These are phyloP conservation scores for Ferrisia virgata DNA, from an alignment of 2,888 invertebrate species.

Conservation along the genomic window DNA sequence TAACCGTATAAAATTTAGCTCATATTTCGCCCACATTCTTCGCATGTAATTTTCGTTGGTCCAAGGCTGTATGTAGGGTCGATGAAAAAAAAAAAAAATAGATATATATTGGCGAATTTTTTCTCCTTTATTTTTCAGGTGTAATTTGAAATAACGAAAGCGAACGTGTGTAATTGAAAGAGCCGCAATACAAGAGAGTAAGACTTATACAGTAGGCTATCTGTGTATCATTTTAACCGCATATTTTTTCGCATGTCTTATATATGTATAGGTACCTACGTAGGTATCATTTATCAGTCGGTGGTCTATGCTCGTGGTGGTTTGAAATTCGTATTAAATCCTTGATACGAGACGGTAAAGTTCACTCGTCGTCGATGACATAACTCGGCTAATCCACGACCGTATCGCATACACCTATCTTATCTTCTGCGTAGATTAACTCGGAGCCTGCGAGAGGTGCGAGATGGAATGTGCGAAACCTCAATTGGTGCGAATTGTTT, in stretches of 20 bases:
- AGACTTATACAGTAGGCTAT: no score
- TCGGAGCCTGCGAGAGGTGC: no score
- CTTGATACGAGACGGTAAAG: neutral
- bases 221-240: no score
- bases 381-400: neutral
- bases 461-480: neutral
- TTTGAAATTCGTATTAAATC: neutral
- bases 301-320: neutral
- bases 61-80: neutral
- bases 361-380: neutral
- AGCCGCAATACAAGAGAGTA: neutral
- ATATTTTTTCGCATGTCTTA: neutral
- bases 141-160: no score
- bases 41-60: neutral
- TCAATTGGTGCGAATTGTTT: neutral
- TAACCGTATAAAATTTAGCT: neutral
- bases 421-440: no score
- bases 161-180: neutral
- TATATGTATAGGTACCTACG: no score
- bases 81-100: neutral
- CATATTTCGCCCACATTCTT: slow-evolving; percentile 9
- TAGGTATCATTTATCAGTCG: neutral
- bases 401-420: neutral
- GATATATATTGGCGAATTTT: neutral
- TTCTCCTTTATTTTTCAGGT: no score